Conservation (phyloP, 2,888 invertebrate species). For the Aradus depressus region DNA sequence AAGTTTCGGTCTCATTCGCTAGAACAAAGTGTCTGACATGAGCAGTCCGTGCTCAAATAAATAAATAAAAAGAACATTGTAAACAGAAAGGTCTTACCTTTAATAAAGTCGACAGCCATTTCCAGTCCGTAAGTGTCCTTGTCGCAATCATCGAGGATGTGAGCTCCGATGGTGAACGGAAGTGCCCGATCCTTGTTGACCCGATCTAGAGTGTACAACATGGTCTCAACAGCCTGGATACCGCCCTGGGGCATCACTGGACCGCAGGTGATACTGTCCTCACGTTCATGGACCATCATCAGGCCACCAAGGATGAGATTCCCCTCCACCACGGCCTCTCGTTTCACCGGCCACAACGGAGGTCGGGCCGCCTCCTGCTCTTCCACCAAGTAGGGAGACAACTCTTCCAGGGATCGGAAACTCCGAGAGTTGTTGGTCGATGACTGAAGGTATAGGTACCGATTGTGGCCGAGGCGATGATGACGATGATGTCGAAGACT, state of each 20-base stretch:
- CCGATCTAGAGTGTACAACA: slow-evolving; percentile 80
- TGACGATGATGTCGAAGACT: no score
- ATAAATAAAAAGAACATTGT: no score
- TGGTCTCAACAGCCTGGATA: slow-evolving; percentile 77
- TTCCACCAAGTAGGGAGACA: background rate
- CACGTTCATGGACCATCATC: slow-evolving; percentile 91
- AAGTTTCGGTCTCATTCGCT: no score
- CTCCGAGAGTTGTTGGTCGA: slow-evolving; percentile 5
- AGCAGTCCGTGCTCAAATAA: no score
- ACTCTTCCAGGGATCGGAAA: slow-evolving; percentile 11
- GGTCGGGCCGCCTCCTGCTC: background rate
- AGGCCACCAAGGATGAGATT: slow-evolving; percentile 79
- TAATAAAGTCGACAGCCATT: slow-evolving; percentile 92
- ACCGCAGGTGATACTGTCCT: slow-evolving; percentile 78
- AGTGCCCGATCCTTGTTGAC: slow-evolving; percentile 54
- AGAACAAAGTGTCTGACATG: no score
- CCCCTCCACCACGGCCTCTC: slow-evolving; percentile 77
- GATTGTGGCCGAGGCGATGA: slow-evolving; percentile 8
- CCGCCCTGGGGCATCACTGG: slow-evolving; percentile 91
- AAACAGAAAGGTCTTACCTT: slow-evolving; percentile 65
- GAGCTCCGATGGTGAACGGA: slow-evolving; percentile 69
- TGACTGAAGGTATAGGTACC: background rate
- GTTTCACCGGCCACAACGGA: slow-evolving; percentile 66
- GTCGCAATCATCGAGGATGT: slow-evolving; percentile 88
- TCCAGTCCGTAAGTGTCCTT: slow-evolving; percentile 91